Evolutionary conservation across 2,888 invertebrate genomes (phyloP).

Genomic region (Phyto melanocephala): DNA sequence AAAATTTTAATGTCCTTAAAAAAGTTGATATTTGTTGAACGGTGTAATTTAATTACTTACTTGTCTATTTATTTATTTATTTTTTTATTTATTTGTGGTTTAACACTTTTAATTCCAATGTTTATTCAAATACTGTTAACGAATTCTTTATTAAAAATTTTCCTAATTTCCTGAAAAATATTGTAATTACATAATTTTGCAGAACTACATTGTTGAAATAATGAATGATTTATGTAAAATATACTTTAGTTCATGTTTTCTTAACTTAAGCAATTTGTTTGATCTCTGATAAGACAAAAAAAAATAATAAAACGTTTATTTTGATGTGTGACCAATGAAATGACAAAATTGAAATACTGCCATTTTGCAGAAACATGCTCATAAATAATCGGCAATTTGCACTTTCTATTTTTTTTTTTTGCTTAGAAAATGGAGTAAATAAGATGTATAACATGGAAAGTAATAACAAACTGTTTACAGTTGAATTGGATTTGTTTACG

Average conservation of each 20-base stretch:
- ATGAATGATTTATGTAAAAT: not conserved
- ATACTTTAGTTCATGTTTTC: not conserved
- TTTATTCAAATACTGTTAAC: too few species aligned
- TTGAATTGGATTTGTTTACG: slow-evolving; percentile 43
- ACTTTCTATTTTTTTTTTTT: slow-evolving; percentile 12
- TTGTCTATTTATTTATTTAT: too few species aligned
- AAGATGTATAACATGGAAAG: too few species aligned
- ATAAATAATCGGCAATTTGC: slow-evolving; percentile 17
- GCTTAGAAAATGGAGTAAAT: not conserved
- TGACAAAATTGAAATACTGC: not conserved
- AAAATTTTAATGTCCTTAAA: too few species aligned
- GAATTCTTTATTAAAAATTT: not conserved
- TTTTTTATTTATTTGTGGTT: too few species aligned
- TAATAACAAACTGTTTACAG: slow-evolving; percentile 16
- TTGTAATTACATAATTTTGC: not conserved
- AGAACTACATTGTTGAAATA: not conserved
- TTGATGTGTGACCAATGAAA: too few species aligned
- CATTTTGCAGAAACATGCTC: not conserved
- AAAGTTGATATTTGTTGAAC: too few species aligned
- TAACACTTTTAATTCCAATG: too few species aligned
- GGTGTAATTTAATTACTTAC: too few species aligned
- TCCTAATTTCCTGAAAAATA: not conserved
- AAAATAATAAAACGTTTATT: too few species aligned
- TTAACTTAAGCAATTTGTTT: not conserved
- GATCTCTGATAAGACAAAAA: not conserved